Conservation (phyloP, 2,888 invertebrate species). For the Calameuta filiformis region DNA sequence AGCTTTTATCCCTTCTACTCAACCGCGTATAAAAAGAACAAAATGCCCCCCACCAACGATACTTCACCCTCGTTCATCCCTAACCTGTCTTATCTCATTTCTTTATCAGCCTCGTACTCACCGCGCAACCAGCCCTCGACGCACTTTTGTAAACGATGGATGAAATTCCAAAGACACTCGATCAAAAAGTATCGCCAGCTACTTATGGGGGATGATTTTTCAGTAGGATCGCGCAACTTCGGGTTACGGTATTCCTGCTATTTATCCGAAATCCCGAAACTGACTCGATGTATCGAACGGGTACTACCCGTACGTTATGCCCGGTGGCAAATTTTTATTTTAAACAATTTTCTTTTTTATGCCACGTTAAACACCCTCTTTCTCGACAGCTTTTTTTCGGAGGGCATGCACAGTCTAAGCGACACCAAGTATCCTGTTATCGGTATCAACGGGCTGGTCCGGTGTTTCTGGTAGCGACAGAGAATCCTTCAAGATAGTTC, state of each 20-base stretch:
- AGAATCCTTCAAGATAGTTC: neutral
- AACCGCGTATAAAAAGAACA: neutral
- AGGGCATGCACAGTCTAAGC: neutral
- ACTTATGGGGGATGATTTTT: neutral
- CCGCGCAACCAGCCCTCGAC: neutral
- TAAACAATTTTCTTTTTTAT: neutral
- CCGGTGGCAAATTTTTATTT: neutral
- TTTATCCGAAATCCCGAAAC: too few relatives aligned
- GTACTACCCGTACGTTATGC: too few relatives aligned
- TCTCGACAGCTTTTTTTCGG: fast-evolving
- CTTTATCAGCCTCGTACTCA: neutral
- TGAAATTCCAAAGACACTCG: neutral
- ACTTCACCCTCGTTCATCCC: neutral
- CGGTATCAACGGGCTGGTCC: neutral
- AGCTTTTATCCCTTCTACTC: neutral
- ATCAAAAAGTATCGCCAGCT: neutral
- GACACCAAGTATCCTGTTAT: neutral
- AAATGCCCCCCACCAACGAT: neutral
- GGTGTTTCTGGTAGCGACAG: neutral
- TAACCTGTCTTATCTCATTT: neutral
- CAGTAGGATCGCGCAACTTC: neutral
- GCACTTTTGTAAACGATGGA: neutral
- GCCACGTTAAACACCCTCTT: neutral
- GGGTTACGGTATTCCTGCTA: too few relatives aligned
- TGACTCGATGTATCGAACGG: too few relatives aligned